Conservation (phyloP, 2,797 vertebrate genomes). For the Miichthys miiuy region DNA sequence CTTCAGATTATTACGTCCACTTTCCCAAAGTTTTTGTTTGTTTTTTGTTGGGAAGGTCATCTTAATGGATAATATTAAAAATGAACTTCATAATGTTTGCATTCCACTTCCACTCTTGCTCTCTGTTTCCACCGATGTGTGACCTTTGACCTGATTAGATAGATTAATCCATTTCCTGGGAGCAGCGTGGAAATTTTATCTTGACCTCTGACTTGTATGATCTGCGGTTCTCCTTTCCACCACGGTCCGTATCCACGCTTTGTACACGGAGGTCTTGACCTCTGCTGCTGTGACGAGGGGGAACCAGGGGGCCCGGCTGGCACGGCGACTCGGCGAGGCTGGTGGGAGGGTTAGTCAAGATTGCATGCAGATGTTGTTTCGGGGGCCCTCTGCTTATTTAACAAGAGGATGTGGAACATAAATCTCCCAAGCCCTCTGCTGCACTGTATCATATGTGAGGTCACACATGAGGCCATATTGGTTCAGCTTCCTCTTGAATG, state of each 20-base stretch:
- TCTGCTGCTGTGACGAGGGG: slow-evolving; percentile 34
- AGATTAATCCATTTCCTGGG: slow-evolving; percentile 69
- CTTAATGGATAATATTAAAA: slow-evolving; percentile 42
- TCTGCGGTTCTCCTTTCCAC: slow-evolving; percentile 49
- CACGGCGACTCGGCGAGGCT: slow-evolving; percentile 45
- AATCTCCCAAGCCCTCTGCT: slow-evolving; percentile 75
- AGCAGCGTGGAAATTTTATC: slow-evolving; percentile 67
- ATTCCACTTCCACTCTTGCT: slow-evolving; percentile 41
- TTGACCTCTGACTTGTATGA: slow-evolving; percentile 54
- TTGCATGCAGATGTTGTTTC: slow-evolving; percentile 81
- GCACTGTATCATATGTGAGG: slow-evolving; percentile 62
- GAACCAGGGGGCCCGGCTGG: slow-evolving; percentile 32
- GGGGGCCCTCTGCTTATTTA: slow-evolving; percentile 70
- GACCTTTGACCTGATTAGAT: slow-evolving; percentile 58
- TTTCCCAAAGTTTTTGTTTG: slow-evolving; percentile 44
- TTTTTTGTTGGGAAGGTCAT: slow-evolving; percentile 25
- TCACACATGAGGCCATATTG: slow-evolving; percentile 55
- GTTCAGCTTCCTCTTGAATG: slow-evolving; percentile 54
- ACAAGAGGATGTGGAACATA: slow-evolving; percentile 77
- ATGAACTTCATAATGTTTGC: slow-evolving; percentile 47
- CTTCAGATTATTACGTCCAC: neutral
- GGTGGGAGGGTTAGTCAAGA: slow-evolving; percentile 65
- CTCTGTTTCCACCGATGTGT: slow-evolving; percentile 34
- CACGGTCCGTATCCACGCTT: slow-evolving; percentile 34
- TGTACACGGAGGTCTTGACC: slow-evolving; percentile 45